Evolutionary conservation across 2,113 vertebrate species (phyloP).

Genomic region (Perca flavescens): DNA sequence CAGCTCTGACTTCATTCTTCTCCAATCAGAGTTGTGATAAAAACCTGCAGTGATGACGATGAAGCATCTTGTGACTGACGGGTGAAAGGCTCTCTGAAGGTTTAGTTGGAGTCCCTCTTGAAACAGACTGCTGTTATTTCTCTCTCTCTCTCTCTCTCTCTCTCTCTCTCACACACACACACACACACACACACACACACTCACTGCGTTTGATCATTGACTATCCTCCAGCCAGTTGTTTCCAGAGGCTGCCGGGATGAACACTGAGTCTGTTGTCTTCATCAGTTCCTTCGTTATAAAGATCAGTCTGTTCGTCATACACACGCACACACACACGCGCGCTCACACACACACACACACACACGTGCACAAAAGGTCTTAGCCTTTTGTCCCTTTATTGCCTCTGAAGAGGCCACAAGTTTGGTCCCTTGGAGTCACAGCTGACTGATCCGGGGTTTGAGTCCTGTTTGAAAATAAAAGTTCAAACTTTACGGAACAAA

Average conservation of each 20-base stretch:
- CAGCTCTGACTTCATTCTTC: neutral
- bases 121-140: neutral
- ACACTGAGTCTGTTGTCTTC: conserved; percentile 59
- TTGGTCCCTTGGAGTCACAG: conserved; percentile 4
- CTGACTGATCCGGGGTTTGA: neutral
- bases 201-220: conserved; percentile 18
- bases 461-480: too few species aligned
- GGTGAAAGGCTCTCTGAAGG: neutral
- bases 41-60: neutral
- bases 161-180: neutral
- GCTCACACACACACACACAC: neutral
- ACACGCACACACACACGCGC: conserved; percentile 7
- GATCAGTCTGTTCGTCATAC: conserved; percentile 51
- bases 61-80: neutral
- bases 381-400: neutral
- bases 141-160: neutral
- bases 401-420: neutral
- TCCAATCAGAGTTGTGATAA: neutral
- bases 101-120: neutral
- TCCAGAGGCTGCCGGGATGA: conserved; percentile 30
- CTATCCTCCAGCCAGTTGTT: conserved; percentile 10
- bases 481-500: too few species aligned
- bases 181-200: conserved; percentile 19
- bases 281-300: conserved; percentile 44
- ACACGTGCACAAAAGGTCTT: neutral